Evolutionary conservation across 2,888 invertebrate genomes (phyloP).

Genomic region (Folsomia candida): DNA sequence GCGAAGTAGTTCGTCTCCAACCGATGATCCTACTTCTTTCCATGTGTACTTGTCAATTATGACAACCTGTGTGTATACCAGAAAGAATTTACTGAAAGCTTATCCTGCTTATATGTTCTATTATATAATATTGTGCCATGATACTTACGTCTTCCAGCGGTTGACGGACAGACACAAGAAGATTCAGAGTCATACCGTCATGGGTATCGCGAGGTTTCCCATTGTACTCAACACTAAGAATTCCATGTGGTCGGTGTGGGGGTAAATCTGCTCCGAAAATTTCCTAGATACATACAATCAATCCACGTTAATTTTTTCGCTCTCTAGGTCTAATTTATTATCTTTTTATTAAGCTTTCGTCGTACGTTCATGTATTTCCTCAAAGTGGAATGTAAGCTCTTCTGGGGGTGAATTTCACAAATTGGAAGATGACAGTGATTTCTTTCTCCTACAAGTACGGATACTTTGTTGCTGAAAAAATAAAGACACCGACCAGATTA

Average conservation of each 20-base stretch:
- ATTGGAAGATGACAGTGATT: slow-evolving; percentile 79
- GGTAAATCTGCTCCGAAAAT: slow-evolving; percentile 84
- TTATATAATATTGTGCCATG: too few species aligned
- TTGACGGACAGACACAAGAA: slow-evolving; percentile 78
- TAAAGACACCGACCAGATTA: too few species aligned
- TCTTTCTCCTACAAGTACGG: slow-evolving; percentile 81
- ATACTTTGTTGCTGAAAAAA: slow-evolving; percentile 67
- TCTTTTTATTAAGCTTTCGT: slow-evolving; percentile 21
- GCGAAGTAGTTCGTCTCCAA: slow-evolving; percentile 67
- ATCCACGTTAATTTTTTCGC: neutral
- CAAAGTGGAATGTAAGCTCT: slow-evolving; percentile 80
- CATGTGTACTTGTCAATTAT: slow-evolving; percentile 85
- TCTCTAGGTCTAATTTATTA: neutral
- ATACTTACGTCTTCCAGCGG: slow-evolving; percentile 69
- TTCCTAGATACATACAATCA: slow-evolving; percentile 62
- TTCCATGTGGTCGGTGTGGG: slow-evolving; percentile 76
- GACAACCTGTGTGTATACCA: slow-evolving; percentile 59
- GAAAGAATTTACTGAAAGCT: neutral
- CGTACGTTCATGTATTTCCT: slow-evolving; percentile 79
- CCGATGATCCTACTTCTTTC: slow-evolving; percentile 72
- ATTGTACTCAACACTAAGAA: slow-evolving; percentile 61
- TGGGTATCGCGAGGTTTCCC: slow-evolving; percentile 52
- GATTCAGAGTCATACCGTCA: slow-evolving; percentile 78
- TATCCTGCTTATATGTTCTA: too few species aligned
- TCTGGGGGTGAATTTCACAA: slow-evolving; percentile 82